Evolutionary conservation across 2,113 vertebrate species (phyloP).

Genomic region (Podarcis raffonei): DNA sequence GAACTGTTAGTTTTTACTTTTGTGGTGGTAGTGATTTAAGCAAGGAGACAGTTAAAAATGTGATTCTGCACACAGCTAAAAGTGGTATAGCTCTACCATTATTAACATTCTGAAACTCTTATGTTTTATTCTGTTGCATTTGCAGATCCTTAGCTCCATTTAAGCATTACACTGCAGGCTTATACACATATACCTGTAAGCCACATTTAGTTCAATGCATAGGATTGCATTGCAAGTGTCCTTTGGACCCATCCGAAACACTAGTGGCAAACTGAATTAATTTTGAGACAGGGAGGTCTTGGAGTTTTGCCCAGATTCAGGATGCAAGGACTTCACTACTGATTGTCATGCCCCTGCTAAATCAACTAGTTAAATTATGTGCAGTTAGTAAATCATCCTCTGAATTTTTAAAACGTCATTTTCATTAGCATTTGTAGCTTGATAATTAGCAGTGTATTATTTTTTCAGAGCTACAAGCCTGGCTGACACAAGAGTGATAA

Average conservation of each 20-base stretch:
- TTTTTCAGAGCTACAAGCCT: background rate
- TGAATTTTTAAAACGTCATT: background rate
- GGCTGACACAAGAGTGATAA: background rate
- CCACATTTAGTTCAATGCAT: too few species aligned
- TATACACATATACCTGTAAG: too few species aligned
- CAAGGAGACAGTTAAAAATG: too few species aligned
- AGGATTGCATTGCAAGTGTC: background rate
- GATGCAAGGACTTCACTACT: background rate
- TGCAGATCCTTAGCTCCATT: background rate
- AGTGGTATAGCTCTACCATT: background rate
- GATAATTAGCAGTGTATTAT: background rate
- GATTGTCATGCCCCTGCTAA: background rate
- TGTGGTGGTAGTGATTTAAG: too few species aligned
- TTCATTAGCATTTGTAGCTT: conserved; percentile 11
- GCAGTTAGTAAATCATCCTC: conserved; percentile 12
- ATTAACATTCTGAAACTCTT: background rate
- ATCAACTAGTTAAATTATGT: conserved; percentile 23
- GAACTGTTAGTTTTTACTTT: too few species aligned
- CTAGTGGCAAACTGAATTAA: background rate
- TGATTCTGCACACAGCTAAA: background rate
- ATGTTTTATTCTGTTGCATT: background rate
- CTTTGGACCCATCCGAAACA: too few species aligned
- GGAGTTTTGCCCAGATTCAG: background rate
- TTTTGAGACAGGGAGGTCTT: background rate
- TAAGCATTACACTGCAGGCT: background rate